Evolutionary conservation across 2,888 invertebrate species (phyloP).

Genomic region (Trichogramma evanescens): DNA sequence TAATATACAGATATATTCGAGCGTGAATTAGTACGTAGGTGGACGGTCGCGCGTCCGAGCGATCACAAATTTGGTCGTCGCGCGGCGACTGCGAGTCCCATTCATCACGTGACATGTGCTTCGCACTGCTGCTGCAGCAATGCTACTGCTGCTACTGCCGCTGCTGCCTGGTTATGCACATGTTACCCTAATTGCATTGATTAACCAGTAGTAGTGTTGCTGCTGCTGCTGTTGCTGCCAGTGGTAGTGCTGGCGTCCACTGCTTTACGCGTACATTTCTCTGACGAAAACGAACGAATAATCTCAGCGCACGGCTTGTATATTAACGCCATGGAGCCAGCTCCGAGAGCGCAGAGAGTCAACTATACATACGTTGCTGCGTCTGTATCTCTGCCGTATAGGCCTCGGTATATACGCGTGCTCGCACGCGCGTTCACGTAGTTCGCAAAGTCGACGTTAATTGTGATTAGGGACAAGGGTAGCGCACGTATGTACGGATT

Average conservation of each 20-base stretch:
- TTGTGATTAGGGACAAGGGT: slow-evolving; percentile 18
- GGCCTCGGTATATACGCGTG: not conserved
- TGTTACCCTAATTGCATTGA: slow-evolving; percentile 34
- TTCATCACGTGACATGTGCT: slow-evolving; percentile 38
- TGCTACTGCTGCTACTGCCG: too few species aligned
- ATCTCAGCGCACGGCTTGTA: slow-evolving; percentile 13
- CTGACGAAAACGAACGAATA: slow-evolving; percentile 22
- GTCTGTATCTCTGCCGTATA: too few species aligned
- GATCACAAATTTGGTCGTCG: slow-evolving; percentile 33
- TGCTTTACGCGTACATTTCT: slow-evolving; percentile 2
- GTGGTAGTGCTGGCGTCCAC: slow-evolving; percentile 8
- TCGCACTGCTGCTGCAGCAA: not conserved
- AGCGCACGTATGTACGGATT: not conserved
- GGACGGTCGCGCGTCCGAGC: slow-evolving; percentile 24
- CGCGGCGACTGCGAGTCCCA: slow-evolving; percentile 20
- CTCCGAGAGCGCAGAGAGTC: not conserved
- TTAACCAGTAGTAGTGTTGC: slow-evolving; percentile 26
- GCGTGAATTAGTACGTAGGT: not conserved
- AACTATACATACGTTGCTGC: too few species aligned
- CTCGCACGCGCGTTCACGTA: slow-evolving; percentile 3
- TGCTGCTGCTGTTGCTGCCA: slow-evolving; percentile 4
- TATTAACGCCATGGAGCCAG: slow-evolving; percentile 5
- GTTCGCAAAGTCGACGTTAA: slow-evolving; percentile 22
- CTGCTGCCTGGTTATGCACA: slow-evolving; percentile 31
- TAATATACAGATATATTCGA: slow-evolving; percentile 12